A percentile compares a stretch with the other conserved stretches of the same genome.
phyloP scores from a whole-genome alignment of 2,113 vertebrate genomes.

The Pollachius pollachius region DNA sequence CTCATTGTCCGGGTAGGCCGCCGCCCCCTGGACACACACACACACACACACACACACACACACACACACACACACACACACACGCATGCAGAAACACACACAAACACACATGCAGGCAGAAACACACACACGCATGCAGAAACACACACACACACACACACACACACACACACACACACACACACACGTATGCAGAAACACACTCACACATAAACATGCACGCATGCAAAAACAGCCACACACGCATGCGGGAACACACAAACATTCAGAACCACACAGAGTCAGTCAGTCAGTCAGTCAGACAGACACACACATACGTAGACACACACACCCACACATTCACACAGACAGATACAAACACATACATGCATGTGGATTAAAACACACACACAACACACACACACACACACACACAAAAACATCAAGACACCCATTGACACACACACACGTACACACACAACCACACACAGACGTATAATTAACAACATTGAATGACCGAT shows the following conservation, averaged over 20 bases:
- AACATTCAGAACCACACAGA: constrained; percentile 1
- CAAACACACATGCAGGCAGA: neutral
- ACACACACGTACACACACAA: no score
- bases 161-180: no score
- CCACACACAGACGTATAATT: no score
- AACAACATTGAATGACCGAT: no score
- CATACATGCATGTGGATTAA: neutral
- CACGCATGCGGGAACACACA: neutral
- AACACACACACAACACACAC: constrained; percentile 7
- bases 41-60: neutral
- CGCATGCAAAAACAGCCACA: no score
- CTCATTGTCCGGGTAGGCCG: constrained; percentile 95
- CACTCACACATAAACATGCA: no score
- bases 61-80: constrained; percentile 2
- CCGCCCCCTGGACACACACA: constrained; percentile 81
- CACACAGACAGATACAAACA: neutral
- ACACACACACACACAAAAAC: no score
- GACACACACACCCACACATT: neutral
- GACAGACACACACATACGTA: neutral
- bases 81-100: neutral
- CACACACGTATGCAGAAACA: no score
- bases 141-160: constrained; percentile 1
- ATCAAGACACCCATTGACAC: no score
- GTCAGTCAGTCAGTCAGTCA: neutral
- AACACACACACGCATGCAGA: neutral